Conservation (phyloP, 2,797 vertebrate species). For the Spheniscus humboldti region DNA sequence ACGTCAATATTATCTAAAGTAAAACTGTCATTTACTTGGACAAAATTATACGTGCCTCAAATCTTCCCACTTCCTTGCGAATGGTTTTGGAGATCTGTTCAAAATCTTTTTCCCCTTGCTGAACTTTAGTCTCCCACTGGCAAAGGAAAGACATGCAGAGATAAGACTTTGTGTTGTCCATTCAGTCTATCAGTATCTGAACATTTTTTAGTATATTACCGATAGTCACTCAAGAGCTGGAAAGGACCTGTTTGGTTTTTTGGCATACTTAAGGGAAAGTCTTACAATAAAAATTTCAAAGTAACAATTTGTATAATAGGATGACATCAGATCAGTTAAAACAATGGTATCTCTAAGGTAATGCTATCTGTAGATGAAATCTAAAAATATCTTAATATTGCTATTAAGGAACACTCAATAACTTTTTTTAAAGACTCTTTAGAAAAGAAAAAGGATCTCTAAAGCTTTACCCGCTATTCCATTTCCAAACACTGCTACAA, state of each 20-base stretch:
- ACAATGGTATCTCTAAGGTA: background rate
- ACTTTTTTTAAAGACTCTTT: background rate
- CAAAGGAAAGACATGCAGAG: constrained; percentile 61
- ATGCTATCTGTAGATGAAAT: background rate
- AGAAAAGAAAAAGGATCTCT: background rate
- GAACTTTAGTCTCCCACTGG: constrained; percentile 94
- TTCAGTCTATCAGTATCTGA: background rate
- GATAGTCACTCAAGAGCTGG: background rate
- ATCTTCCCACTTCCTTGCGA: constrained; percentile 92
- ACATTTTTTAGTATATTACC: background rate
- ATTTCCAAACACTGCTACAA: background rate
- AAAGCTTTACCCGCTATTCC: background rate
- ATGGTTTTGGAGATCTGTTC: constrained; percentile 97
- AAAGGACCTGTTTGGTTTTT: background rate
- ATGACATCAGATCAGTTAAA: background rate
- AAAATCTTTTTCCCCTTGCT: constrained; percentile 96
- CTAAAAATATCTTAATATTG: background rate
- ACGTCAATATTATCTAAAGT: background rate
- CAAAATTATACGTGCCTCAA: constrained; percentile 84
- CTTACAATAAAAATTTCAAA: background rate
- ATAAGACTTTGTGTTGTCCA: background rate
- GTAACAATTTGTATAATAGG: background rate
- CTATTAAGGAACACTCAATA: background rate
- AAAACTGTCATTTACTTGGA: background rate
- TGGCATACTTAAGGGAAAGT: background rate